Conservation (phyloP, 2,797 vertebrate genomes). For the Xerus rutilus region DNA sequence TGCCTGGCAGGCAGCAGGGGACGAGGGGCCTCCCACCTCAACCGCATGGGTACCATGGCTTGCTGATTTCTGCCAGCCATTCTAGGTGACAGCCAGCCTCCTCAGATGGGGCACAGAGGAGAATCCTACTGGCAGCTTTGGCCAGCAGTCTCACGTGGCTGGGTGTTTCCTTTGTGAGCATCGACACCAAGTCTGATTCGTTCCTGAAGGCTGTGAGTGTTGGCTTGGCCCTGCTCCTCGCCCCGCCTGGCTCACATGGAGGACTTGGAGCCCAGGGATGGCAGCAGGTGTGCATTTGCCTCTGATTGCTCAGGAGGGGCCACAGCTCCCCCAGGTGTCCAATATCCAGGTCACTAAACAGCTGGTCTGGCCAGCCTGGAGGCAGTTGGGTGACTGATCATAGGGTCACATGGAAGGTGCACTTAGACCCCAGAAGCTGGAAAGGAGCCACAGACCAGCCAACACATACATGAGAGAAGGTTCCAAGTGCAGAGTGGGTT, state of each 20-base stretch:
- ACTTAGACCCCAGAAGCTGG: neutral
- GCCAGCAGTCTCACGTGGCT: neutral
- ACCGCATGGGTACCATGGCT: neutral
- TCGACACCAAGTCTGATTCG: neutral
- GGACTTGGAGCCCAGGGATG: neutral
- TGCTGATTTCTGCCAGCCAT: neutral
- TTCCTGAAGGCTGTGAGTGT: neutral
- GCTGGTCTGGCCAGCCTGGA: neutral
- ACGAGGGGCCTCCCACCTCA: neutral
- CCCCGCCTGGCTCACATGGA: neutral
- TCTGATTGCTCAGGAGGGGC: neutral
- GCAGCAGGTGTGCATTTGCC: neutral
- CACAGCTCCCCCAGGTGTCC: neutral
- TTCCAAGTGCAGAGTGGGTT: neutral
- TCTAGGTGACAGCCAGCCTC: neutral
- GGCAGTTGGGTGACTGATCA: constrained; percentile 1
- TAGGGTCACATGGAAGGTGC: neutral
- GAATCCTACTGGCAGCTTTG: neutral
- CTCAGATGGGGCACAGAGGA: neutral
- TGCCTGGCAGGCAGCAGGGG: neutral
- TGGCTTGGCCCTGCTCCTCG: neutral
- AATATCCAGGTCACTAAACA: neutral
- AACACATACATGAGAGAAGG: neutral
- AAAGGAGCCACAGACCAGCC: neutral
- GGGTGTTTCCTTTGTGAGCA: neutral